These are phyloP conservation scores for Eueides isabella DNA, from an alignment of 1,140 invertebrate genomes.

Conservation along the genomic window DNA sequence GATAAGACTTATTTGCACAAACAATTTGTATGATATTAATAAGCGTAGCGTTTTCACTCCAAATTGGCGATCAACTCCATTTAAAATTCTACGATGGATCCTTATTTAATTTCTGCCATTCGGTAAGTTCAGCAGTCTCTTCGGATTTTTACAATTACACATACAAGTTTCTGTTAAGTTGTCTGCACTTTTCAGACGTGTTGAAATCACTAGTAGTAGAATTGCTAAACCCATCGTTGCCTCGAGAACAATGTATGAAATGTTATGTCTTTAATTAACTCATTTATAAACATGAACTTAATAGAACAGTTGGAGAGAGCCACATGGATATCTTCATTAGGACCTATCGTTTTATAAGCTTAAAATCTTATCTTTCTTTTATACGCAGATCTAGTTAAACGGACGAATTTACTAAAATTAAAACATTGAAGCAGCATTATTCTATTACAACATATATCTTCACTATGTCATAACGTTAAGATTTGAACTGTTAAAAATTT, in stretches of 20 bases:
- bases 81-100: constrained; percentile 52
- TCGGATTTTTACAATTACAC: constrained; percentile 23
- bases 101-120: constrained; percentile 56
- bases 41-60: neutral
- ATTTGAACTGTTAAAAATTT: no score
- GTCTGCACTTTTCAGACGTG: neutral
- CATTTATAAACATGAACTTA: constrained; percentile 48
- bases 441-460: no score
- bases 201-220: constrained; percentile 32
- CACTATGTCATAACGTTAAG: no score
- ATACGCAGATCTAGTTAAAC: neutral
- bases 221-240: constrained; percentile 42
- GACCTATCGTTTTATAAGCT: neutral
- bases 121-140: constrained; percentile 43
- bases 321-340: neutral
- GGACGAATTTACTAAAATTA: neutral
- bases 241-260: constrained; percentile 44
- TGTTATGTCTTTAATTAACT: constrained; percentile 48
- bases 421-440: neutral
- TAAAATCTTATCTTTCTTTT: neutral
- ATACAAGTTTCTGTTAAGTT: neutral
- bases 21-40: neutral
- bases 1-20: neutral
- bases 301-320: neutral
- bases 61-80: neutral